phyloP scores from a whole-genome alignment of 2,888 invertebrate species.

The Prosapia bicincta region DNA sequence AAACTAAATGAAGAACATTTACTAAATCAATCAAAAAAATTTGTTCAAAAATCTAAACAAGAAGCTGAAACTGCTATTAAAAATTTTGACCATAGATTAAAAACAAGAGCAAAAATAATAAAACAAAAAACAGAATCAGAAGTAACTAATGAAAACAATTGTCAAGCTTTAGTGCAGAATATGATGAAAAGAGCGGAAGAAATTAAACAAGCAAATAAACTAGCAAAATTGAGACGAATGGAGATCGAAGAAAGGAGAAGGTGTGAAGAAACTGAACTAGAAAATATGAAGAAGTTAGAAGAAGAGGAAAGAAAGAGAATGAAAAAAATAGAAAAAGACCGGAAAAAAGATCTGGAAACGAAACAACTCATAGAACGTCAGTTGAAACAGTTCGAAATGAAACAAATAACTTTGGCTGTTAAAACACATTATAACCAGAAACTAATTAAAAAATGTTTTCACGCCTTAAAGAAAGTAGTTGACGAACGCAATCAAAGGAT shows the following conservation, averaged over 20 bases:
- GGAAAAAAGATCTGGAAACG: neutral
- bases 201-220: neutral
- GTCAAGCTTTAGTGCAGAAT: neutral
- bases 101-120: neutral
- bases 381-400: neutral
- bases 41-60: neutral
- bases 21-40: neutral
- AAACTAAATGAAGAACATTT: neutral
- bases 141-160: neutral
- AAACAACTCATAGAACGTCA: neutral
- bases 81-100: neutral
- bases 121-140: neutral
- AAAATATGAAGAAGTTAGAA: neutral
- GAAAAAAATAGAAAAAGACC: neutral
- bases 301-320: neutral
- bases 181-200: neutral
- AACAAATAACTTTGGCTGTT: neutral
- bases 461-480: neutral
- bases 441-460: neutral
- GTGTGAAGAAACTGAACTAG: neutral
- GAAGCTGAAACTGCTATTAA: neutral
- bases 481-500: neutral
- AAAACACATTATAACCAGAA: neutral
- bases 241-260: neutral
- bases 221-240: neutral